Conservation (phyloP, 2,797 vertebrate genomes). For the Merluccius polli region DNA sequence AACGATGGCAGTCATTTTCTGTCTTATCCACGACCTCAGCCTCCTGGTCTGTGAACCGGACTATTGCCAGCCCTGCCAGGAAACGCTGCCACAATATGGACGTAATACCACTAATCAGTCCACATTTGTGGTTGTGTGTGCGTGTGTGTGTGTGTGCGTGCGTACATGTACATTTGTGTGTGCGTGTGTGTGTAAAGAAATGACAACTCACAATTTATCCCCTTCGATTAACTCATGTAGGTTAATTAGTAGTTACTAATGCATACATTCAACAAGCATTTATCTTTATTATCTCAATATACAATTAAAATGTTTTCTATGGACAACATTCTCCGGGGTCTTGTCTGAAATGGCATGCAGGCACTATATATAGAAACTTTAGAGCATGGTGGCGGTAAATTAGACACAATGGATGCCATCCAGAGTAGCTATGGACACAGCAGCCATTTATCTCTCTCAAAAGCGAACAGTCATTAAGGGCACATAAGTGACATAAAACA, state of each 20-base stretch:
- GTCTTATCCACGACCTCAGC: conserved; percentile 39
- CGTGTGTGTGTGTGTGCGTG: neutral
- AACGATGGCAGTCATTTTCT: conserved; percentile 44
- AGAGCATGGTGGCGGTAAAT: neutral
- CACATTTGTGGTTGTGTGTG: conserved; percentile 7
- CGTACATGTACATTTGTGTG: neutral
- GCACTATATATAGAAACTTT: neutral
- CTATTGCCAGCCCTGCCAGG: conserved; percentile 37
- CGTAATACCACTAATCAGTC: conserved; percentile 23
- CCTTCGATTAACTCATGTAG: neutral
- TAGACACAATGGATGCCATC: neutral
- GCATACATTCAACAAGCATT: neutral
- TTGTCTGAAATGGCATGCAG: neutral
- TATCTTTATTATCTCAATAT: conserved; percentile 3
- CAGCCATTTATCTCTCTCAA: neutral
- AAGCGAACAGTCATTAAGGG: neutral
- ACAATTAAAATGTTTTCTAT: conserved; percentile 1
- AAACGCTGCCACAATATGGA: conserved; percentile 34
- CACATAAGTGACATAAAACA: neutral
- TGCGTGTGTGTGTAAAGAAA: neutral
- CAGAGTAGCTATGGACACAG: neutral
- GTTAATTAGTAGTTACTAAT: neutral
- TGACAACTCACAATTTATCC: neutral
- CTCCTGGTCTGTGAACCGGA: conserved; percentile 21
- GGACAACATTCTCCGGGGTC: neutral